A percentile compares a stretch with the other conserved stretches of the same genome.
Evolutionary conservation across 2,797 vertebrate genomes (phyloP).

Genomic region (Etheostoma perlongum): DNA sequence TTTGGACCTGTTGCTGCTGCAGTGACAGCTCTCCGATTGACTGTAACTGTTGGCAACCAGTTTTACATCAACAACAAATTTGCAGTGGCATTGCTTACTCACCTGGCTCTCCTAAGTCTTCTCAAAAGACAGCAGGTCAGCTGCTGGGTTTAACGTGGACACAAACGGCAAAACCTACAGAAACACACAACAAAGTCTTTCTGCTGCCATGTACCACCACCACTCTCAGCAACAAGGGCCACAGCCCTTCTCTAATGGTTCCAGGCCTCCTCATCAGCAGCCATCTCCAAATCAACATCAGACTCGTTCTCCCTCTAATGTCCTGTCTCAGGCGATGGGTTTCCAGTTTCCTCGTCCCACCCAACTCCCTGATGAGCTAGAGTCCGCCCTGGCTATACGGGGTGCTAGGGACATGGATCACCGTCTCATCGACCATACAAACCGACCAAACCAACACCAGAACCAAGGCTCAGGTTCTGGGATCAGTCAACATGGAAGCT

Average conservation of each 20-base stretch:
- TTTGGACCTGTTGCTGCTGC: conserved; percentile 68
- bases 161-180: conserved; percentile 68
- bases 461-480: conserved; percentile 79
- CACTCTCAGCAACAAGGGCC: conserved; percentile 82
- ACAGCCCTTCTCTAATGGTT: conserved; percentile 63
- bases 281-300: conserved; percentile 66
- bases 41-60: conserved; percentile 74
- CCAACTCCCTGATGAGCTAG: conserved; percentile 78
- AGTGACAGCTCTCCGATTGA: conserved; percentile 85
- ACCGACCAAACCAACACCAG: conserved; percentile 59
- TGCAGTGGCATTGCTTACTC: conserved; percentile 64
- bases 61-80: conserved; percentile 53
- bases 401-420: conserved; percentile 76
- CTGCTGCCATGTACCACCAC: conserved; percentile 80
- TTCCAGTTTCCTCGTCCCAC: conserved; percentile 80
- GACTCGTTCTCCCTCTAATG: conserved; percentile 51
- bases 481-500: conserved; percentile 79
- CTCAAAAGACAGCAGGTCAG: conserved; percentile 73
- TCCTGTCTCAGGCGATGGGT: conserved; percentile 69
- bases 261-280: conserved; percentile 63
- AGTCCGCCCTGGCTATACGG: conserved; percentile 77
- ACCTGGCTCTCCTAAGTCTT: conserved; percentile 81
- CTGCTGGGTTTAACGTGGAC: conserved; percentile 82
- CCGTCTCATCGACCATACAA: conserved; percentile 72
- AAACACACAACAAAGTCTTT: conserved; percentile 67